Evolutionary conservation across 2,888 invertebrate genomes (phyloP), one percentile per base, ranked within the genome.

Genomic region (Leptopilina myrica): DNA sequence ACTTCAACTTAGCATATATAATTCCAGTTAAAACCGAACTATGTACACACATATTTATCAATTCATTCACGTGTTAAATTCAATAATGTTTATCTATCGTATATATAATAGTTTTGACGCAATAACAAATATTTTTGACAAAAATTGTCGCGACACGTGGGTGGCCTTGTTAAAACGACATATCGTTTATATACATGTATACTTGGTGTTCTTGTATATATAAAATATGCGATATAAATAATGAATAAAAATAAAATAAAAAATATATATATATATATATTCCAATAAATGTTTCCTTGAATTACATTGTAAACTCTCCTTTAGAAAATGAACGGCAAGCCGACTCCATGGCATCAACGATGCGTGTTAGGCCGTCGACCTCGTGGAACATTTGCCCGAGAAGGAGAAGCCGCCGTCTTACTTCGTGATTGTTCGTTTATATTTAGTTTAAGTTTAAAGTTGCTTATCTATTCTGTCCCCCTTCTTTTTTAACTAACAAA

Each of bases 361-460:
- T 90, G 89, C 91, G 90, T 90, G 89, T 86, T 87, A 88, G 91
- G 91, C 86, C 90, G 88, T 89, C 89, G 91, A 90, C 91, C 90
- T 88, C 88, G 83, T 87, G 86, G 87, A 87, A 86, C 88, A 84
- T 85, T 87, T 84, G 86, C 87, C 85, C 84, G 84, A 84, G 85
- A 85, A 83, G 82, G 46, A 75, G 20, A 77, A 83, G 81, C 76
- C 80, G 69, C 73, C 67, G 62, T 40, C 46, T 49, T 53, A 76
- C 59, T 73, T 78, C 82, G 78, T 80, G 79, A 76, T 78, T 79
- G 78, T 79, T 81, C 81, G 78, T 81, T 83, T 83, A 83, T 83
- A 69, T 69, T 69, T 69, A 69, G 73, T 56, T 73, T 80, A 80
- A 80, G 81, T 62, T 62, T 62, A 62, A 49, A 62, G 15, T 81